phyloP scores from a whole-genome alignment of 2,113 vertebrate species.

The Saguinus imperator region DNA sequence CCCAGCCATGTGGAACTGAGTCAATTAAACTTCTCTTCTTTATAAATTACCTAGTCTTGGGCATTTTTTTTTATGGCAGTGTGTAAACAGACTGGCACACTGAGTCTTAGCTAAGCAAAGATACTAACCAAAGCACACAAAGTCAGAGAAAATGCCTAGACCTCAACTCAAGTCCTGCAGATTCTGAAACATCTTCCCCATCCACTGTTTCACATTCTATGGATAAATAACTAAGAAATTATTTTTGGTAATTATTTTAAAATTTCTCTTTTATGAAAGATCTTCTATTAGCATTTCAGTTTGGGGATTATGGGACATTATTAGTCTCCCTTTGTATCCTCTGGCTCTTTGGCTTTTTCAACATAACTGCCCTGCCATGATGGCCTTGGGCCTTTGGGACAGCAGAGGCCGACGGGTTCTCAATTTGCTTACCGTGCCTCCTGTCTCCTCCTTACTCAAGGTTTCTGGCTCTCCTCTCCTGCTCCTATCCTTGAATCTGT shows the following conservation, averaged over 20 bases:
- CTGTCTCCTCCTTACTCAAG: not conserved
- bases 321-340: not conserved
- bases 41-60: no score
- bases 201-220: not conserved
- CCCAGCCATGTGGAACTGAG: no score
- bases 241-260: not conserved
- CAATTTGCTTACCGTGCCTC: not conserved
- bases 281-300: not conserved
- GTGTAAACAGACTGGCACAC: no score
- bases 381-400: not conserved
- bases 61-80: no score
- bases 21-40: no score
- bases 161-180: not conserved
- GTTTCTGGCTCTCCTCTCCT: not conserved
- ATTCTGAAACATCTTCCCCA: not conserved
- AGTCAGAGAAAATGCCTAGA: not conserved
- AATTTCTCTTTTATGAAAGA: not conserved
- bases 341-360: not conserved
- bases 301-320: not conserved
- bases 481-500: not conserved
- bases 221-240: not conserved
- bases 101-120: not conserved
- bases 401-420: not conserved
- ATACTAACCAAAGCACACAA: not conserved
- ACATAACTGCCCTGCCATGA: not conserved